Evolutionary conservation across 2,888 invertebrate species (phyloP).

Genomic region (Argyresthia goedartella): DNA sequence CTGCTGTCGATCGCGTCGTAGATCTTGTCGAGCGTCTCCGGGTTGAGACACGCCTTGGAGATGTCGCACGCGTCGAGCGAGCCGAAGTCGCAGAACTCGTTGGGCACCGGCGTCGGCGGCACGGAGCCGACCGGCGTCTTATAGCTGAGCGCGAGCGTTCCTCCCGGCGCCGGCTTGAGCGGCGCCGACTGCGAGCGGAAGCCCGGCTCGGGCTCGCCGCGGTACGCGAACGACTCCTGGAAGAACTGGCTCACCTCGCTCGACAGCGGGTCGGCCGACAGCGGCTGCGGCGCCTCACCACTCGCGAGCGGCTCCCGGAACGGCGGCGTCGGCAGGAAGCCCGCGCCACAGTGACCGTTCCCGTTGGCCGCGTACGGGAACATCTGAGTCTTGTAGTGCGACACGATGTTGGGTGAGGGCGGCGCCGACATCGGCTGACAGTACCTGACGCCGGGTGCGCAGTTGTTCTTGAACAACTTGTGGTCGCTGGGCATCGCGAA

Average conservation of each 20-base stretch:
- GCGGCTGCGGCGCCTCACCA: constrained; percentile 41
- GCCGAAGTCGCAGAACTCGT: constrained; percentile 80
- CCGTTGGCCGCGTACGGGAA: too few species aligned
- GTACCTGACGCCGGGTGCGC: constrained; percentile 41
- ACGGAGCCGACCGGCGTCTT: constrained; percentile 75
- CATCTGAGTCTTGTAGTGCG: constrained; percentile 59
- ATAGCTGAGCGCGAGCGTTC: constrained; percentile 53
- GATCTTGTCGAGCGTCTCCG: constrained; percentile 76
- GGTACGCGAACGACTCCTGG: constrained; percentile 53
- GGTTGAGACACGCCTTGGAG: constrained; percentile 60
- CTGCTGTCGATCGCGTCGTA: constrained; percentile 73
- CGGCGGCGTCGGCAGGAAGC: constrained; percentile 42
- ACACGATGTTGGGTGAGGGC: constrained; percentile 73
- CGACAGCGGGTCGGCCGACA: constrained; percentile 62
- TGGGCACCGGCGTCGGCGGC: constrained; percentile 77
- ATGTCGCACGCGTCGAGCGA: constrained; percentile 71
- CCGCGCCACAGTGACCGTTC: constrained; percentile 54
- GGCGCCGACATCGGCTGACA: constrained; percentile 76
- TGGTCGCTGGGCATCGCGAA: constrained; percentile 62
- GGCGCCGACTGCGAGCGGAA: constrained; percentile 86
- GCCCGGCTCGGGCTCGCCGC: constrained; percentile 50
- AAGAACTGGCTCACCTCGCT: constrained; percentile 75
- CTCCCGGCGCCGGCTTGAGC: constrained; percentile 59
- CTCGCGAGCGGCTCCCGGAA: constrained; percentile 21
- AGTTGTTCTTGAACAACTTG: constrained; percentile 44